Conservation (phyloP, 1,140 invertebrate species). For the Lasioglossum albipes region DNA sequence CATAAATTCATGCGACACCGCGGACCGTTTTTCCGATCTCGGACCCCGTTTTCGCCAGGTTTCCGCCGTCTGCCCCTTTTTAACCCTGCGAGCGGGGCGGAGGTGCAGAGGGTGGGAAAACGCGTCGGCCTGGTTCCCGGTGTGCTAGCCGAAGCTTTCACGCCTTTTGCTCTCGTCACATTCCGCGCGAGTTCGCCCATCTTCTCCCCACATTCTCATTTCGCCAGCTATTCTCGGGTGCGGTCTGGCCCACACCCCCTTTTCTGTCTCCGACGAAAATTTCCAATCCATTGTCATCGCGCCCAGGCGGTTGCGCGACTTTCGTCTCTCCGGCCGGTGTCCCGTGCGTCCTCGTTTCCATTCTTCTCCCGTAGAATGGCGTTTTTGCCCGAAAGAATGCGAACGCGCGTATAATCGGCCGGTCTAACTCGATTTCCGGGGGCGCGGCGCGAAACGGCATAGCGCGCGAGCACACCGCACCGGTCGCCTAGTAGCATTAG, state of each 20-base stretch:
- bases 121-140: background rate
- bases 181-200: constrained; percentile 28
- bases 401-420: constrained; percentile 40
- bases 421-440: constrained; percentile 40
- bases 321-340: background rate
- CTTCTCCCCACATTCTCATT: constrained; percentile 33
- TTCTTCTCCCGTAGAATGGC: background rate
- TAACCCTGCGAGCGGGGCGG: constrained; percentile 30
- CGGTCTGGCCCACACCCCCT: background rate
- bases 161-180: constrained; percentile 40
- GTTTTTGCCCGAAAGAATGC: constrained; percentile 31
- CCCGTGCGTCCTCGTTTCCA: too few species aligned
- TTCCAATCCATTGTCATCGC: constrained; percentile 28
- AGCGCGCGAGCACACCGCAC: too few species aligned
- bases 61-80: constrained; percentile 37
- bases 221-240: constrained; percentile 37
- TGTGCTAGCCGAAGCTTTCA: background rate
- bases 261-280: constrained; percentile 26
- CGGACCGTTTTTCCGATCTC: constrained; percentile 73
- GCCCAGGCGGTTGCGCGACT: too few species aligned
- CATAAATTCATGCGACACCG: constrained; percentile 78
- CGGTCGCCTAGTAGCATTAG: constrained; percentile 20
- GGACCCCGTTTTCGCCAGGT: constrained; percentile 57
- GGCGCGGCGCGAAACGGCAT: background rate
- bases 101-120: too few species aligned